Percentiles rank a stretch among this genome's conserved stretches.
These are phyloP conservation scores for Orthonyx spaldingii DNA, from an alignment of 2,113 vertebrate species.

Conservation along the genomic window DNA sequence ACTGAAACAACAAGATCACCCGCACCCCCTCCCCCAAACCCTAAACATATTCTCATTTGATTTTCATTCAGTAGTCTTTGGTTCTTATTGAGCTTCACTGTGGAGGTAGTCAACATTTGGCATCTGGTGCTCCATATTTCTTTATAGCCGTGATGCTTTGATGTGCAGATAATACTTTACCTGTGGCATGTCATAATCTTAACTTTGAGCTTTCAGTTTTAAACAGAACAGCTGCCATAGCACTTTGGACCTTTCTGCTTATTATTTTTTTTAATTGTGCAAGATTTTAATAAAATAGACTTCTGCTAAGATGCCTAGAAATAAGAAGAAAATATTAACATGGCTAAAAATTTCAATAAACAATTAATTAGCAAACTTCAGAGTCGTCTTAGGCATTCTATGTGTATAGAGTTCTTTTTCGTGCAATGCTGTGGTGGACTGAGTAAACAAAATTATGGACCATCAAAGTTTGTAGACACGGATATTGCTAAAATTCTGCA, in stretches of 20 bases:
- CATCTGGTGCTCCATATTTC: background rate
- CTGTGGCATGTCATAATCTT: slow-evolving; percentile 8
- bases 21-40: no score
- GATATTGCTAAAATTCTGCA: background rate
- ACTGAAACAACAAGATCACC: background rate
- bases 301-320: background rate
- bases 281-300: background rate
- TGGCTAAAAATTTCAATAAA: background rate
- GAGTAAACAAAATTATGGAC: background rate
- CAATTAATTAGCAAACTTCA: background rate
- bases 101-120: background rate
- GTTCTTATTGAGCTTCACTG: background rate
- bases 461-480: background rate
- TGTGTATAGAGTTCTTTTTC: background rate
- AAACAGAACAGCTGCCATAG: background rate
- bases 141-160: slow-evolving; percentile 23
- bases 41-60: background rate
- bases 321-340: background rate
- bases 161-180: slow-evolving; percentile 48
- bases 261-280: background rate
- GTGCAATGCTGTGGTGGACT: background rate
- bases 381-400: background rate
- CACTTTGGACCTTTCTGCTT: background rate
- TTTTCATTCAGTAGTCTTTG: background rate
- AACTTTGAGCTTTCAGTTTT: background rate